These are phyloP conservation scores for Carettochelys insculpta DNA, from an alignment of 2,113 vertebrate genomes.

Conservation along the genomic window DNA sequence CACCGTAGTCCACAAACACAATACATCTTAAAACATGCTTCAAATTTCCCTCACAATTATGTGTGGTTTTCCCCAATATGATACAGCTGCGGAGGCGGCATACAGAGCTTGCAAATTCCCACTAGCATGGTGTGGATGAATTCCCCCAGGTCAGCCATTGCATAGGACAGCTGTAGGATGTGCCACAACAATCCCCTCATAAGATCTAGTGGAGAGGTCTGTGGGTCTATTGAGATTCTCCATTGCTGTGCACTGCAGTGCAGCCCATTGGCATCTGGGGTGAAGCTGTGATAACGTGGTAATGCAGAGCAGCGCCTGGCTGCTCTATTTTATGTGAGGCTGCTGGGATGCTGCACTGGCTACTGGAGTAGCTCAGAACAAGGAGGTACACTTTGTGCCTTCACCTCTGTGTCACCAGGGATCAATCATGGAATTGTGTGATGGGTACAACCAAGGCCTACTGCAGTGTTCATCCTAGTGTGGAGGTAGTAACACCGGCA, in stretches of 20 bases:
- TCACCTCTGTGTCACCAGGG: not conserved
- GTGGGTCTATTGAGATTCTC: not conserved
- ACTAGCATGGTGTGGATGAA: not conserved
- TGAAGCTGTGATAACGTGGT: not conserved
- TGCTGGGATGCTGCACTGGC: not conserved
- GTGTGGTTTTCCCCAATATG: not conserved
- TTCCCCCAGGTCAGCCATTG: not conserved
- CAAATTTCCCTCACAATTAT: not conserved
- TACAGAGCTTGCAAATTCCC: no score
- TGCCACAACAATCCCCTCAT: accelerated
- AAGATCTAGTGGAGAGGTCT: not conserved
- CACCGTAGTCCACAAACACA: no score
- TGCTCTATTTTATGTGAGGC: not conserved
- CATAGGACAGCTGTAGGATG: not conserved
- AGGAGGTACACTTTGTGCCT: not conserved
- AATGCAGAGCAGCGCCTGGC: not conserved
- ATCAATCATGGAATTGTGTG: not conserved
- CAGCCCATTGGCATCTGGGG: not conserved
- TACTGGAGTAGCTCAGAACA: not conserved
- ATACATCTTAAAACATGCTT: not conserved
- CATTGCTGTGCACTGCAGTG: not conserved
- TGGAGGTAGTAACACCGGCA: not conserved
- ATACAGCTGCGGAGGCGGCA: not conserved
- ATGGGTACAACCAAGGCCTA: not conserved
- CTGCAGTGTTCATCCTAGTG: not conserved